A percentile compares a stretch with the other conserved stretches of the same genome.
Evolutionary conservation across 2,888 invertebrate species (phyloP).

Genomic region (Drosophila gaucha): DNA sequence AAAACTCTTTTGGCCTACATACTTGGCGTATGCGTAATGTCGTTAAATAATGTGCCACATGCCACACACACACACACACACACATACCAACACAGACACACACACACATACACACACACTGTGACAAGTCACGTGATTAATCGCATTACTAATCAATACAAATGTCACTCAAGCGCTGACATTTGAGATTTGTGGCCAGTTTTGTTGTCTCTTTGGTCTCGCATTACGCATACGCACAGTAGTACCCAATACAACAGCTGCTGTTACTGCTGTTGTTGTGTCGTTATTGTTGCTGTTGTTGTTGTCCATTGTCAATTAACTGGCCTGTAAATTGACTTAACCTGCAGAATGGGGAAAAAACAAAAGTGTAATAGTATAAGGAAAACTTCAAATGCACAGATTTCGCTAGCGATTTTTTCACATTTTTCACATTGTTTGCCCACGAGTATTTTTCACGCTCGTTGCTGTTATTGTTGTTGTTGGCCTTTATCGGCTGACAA

Average conservation of each 20-base stretch:
- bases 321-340: slow-evolving; percentile 69
- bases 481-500: slow-evolving; percentile 38
- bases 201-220: slow-evolving; percentile 40
- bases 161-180: slow-evolving; percentile 73
- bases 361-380: slow-evolving; percentile 14
- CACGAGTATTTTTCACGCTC: slow-evolving; percentile 13
- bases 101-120: slow-evolving; percentile 11
- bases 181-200: slow-evolving; percentile 75
- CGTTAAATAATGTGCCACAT: slow-evolving; percentile 69
- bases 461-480: slow-evolving; percentile 18
- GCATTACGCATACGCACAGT: slow-evolving; percentile 77
- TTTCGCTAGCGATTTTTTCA: slow-evolving; percentile 31
- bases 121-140: slow-evolving; percentile 63
- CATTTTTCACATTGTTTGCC: slow-evolving; percentile 44
- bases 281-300: not conserved
- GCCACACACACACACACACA: slow-evolving; percentile 32
- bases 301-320: slow-evolving; percentile 64
- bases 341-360: slow-evolving; percentile 29
- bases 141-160: slow-evolving; percentile 77
- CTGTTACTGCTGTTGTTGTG: not conserved
- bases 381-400: slow-evolving; percentile 35
- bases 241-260: slow-evolving; percentile 31
- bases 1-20: slow-evolving; percentile 48
- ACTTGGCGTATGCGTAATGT: slow-evolving; percentile 61
- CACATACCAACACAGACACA: slow-evolving; percentile 7